Percentiles rank a stretch among this genome's conserved stretches.
Conservation (phyloP, 2,888 invertebrate species). For the Agonopterix subpropinquella region DNA sequence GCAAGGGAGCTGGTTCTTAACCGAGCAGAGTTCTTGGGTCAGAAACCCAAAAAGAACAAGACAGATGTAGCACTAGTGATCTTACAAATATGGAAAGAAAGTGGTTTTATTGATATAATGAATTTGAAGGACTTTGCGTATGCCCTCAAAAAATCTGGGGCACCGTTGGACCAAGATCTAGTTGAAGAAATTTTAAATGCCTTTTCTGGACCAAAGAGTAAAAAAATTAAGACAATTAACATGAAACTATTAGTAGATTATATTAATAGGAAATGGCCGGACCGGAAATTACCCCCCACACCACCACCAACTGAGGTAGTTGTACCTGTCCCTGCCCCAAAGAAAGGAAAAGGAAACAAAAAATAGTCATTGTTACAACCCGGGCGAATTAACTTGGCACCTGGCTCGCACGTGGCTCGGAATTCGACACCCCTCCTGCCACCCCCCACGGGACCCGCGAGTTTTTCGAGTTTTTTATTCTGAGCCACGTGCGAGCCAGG, state of each 20-base stretch:
- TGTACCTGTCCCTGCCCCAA: constrained; percentile 8
- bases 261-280: constrained; percentile 39
- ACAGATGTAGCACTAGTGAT: constrained; percentile 24
- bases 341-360: constrained; percentile 10
- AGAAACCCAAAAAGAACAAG: constrained; percentile 18
- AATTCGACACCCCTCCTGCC: too few relatives aligned
- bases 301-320: constrained; percentile 23
- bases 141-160: constrained; percentile 14
- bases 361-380: constrained; percentile 5
- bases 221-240: constrained; percentile 22
- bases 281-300: constrained; percentile 32
- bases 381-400: too few relatives aligned
- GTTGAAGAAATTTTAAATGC: constrained; percentile 21
- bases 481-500: too few relatives aligned
- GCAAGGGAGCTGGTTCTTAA: constrained; percentile 23
- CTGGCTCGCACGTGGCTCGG: too few relatives aligned
- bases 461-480: too few relatives aligned
- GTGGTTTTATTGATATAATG: constrained; percentile 13
- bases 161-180: constrained; percentile 19
- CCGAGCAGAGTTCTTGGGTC: constrained; percentile 21
- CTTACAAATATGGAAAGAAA: constrained; percentile 17
- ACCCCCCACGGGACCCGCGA: too few relatives aligned
- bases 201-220: constrained; percentile 28
- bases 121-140: constrained; percentile 16
- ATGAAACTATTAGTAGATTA: constrained; percentile 31